A percentile compares a stretch with the other conserved stretches of the same genome.
These are phyloP conservation scores for Notodonta dromedarius DNA, from an alignment of 2,888 invertebrate genomes.

Conservation along the genomic window DNA sequence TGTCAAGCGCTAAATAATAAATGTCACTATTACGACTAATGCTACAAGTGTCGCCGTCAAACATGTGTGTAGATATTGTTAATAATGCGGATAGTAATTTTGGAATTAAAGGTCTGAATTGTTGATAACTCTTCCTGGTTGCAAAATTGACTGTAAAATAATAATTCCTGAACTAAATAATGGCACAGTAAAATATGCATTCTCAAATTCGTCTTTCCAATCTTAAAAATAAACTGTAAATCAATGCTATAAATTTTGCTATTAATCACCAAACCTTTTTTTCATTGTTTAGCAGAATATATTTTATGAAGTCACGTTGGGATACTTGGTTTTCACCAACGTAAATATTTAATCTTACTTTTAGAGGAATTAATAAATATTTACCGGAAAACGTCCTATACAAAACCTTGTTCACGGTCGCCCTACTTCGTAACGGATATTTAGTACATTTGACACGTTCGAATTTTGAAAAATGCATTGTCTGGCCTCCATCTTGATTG, in stretches of 20 bases:
- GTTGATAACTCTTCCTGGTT: too few relatives aligned
- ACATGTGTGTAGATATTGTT: not conserved
- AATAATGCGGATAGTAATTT: not conserved
- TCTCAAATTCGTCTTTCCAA: too few relatives aligned
- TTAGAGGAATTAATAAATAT: not conserved
- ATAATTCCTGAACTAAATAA: too few relatives aligned
- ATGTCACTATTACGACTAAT: constrained; percentile 10
- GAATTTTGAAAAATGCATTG: not conserved
- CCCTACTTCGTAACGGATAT: not conserved
- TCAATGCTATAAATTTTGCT: not conserved
- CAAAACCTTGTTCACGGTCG: not conserved
- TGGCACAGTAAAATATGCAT: too few relatives aligned
- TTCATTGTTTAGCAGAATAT: not conserved
- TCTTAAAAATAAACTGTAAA: too few relatives aligned
- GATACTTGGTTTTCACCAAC: not conserved
- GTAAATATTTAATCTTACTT: not conserved
- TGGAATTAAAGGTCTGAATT: not conserved
- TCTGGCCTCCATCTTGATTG: constrained; percentile 18
- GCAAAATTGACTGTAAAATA: too few relatives aligned
- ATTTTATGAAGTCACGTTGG: not conserved
- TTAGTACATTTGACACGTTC: not conserved
- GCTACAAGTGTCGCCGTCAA: constrained; percentile 2
- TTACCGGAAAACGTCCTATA: not conserved
- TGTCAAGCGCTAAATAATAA: constrained; percentile 21
- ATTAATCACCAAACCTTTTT: not conserved